Evolutionary conservation across 2,888 invertebrate genomes (phyloP), one percentile per base, ranked within the genome.

Genomic region (Philonicus albiceps): DNA sequence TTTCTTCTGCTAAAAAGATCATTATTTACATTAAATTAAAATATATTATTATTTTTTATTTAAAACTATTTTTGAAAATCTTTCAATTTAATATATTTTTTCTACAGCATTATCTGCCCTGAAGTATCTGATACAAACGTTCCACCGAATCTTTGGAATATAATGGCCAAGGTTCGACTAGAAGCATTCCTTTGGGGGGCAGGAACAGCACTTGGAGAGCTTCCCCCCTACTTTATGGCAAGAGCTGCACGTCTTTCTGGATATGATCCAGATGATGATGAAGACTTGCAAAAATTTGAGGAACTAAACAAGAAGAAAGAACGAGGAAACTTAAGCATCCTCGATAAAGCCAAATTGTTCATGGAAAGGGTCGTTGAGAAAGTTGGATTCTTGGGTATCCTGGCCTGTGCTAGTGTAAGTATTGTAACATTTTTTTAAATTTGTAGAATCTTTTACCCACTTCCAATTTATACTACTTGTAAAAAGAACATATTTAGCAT

Each of bases 151-250:
- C 95, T 99, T 89, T 97, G 97, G 95, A 96, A 96, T 89, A 98
- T 99, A 88, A 98, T 99, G 96, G 95, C 96, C 43, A 99, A 99
- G 93, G 96, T 98, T 27, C 95, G 98, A 31, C 93, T 98, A 88
- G 99, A 99, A 93, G 97, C 98, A 13, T 97, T 99, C 94, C 96
- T 99, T 93, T 99, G 99, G 99, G 98, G 98, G 3, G 95, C 97
- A 30, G 98, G 99, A 4, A 99, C 99, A 0, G 99, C 99, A 0
- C 93, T 99, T n/a, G 99, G 99, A 0, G 99, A 99, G 92, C 93
- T 99, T 89, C 99, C 99, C 3, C 99, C 99, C 0, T 99, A 99
- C 94, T 99, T 99, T 93, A 99, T 99, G 98, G 99, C 99, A n/a
- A 94, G 98, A 88, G 98, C 99, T 4, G 97, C 97, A 0, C 93